Evolutionary conservation across 92 coral and sea anemone species (phyloP).

Genomic region (Bergia puertoricense): DNA sequence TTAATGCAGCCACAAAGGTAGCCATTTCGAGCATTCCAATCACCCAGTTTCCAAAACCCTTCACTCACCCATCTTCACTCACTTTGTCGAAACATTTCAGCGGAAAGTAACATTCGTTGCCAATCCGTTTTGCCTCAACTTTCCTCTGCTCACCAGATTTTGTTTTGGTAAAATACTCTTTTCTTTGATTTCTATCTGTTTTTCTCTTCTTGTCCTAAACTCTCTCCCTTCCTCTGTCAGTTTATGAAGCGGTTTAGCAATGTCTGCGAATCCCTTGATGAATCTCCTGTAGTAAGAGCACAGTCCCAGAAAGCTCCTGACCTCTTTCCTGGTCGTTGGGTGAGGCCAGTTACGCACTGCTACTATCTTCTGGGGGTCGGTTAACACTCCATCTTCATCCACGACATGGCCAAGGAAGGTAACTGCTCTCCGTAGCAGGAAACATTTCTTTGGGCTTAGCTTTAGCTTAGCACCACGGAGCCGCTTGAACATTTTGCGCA

Average conservation of each 20-base stretch:
- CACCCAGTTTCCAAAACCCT: too few species aligned
- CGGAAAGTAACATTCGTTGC: too few species aligned
- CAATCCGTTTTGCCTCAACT: too few species aligned
- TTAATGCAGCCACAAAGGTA: too few species aligned
- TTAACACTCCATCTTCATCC: not conserved
- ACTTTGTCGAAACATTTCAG: too few species aligned
- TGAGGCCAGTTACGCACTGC: not conserved
- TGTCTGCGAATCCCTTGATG: not conserved
- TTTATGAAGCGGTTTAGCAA: not conserved
- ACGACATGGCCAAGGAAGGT: conserved; percentile 34
- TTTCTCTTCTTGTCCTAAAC: too few species aligned
- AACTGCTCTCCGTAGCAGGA: conserved; percentile 2
- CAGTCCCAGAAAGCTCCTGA: not conserved
- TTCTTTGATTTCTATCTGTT: too few species aligned
- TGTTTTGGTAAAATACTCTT: too few species aligned
- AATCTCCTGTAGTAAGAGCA: not conserved
- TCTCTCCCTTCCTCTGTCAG: not conserved
- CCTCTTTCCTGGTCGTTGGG: not conserved
- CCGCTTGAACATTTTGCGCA: not conserved
- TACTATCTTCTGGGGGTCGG: not conserved
- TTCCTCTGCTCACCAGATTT: too few species aligned
- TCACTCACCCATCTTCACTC: too few species aligned
- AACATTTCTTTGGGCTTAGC: conserved; percentile 34
- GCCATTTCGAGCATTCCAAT: too few species aligned
- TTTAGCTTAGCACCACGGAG: conserved; percentile 23